Conservation (phyloP, 2,113 vertebrate genomes). For the Myodes glareolus region DNA sequence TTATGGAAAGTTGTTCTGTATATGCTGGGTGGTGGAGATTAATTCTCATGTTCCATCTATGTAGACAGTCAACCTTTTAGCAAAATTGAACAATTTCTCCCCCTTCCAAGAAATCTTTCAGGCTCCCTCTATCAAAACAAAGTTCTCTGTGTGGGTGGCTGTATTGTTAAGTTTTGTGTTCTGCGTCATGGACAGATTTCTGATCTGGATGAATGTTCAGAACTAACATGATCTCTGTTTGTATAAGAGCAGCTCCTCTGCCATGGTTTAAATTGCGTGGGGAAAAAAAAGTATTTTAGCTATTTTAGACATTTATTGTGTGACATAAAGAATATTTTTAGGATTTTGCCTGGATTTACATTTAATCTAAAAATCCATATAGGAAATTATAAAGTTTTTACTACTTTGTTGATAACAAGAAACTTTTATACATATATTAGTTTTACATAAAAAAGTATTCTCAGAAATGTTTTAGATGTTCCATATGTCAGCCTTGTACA, state of each 20-base stretch:
- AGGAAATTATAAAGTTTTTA: conserved; percentile 15
- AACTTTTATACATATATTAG: background rate
- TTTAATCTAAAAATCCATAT: background rate
- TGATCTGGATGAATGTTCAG: background rate
- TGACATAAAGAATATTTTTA: background rate
- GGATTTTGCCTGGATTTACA: background rate
- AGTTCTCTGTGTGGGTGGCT: background rate
- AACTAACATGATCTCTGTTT: background rate
- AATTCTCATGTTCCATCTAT: conserved; percentile 30
- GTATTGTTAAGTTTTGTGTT: background rate
- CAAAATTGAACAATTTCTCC: background rate
- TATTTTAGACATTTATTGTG: background rate
- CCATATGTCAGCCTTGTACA: background rate
- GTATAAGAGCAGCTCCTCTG: background rate
- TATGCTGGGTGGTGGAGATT: background rate
- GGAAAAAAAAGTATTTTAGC: background rate
- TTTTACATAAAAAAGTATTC: background rate
- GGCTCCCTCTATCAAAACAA: background rate
- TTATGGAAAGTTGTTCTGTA: background rate
- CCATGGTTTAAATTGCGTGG: background rate
- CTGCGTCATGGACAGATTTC: conserved; percentile 10
- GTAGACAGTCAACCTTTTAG: conserved; percentile 1
- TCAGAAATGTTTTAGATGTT: conserved; percentile 29
- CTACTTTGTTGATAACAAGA: background rate
- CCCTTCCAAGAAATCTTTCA: background rate